Evolutionary conservation across 2,888 invertebrate species (phyloP), one percentile per base, ranked within the genome.

Genomic region (Pegoplata infirma): DNA sequence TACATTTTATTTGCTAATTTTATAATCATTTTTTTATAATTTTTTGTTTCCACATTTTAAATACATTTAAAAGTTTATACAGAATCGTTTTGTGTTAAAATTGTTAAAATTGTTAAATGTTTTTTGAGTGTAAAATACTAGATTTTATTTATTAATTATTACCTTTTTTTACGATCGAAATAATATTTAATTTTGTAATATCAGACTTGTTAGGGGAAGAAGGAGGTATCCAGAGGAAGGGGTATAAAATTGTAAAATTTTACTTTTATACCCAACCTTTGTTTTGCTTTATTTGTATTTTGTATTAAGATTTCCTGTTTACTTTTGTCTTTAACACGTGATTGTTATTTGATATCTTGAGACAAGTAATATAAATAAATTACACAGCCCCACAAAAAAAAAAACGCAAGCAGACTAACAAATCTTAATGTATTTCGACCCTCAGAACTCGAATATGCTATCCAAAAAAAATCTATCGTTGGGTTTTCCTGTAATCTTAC

Each of bases 131-230:
- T 55, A 56, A 55, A 49, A 14, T 5, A 63, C 14, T 66, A 19
- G 0, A 36, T 44, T 36, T 23, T 44, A 58, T 44, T 7, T 32
- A 25, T 40, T 14, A 55, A 28, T 25, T 47, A 55, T 58, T 53
- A 47, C 12, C 23, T 40, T n/a, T 23, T 21, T 67, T 72, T 49
- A 63, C 77, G 67, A 73, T 77, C 77, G 77, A 73, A 72, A 71
- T 76, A 72, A 76, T 66, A 25, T 69, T 23, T n/a, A 23, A 5
- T 25, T n/a, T 56, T 40, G 36, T n/a, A 40, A 40, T n/a, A 40
- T 40, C n/a, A 40, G 1, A 5, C n/a, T 3, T n/a, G 3, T 1
- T n/a, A 25, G 25, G 25, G 25, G 25, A 25, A 3, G 25, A 25
- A 3, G n/a, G 25, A 6, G 25, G 25, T 25, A 25, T 5, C 25